Evolutionary conservation across 2,888 invertebrate genomes (phyloP), one percentile per base, ranked within the genome.

Genomic region (Euclidia mi): DNA sequence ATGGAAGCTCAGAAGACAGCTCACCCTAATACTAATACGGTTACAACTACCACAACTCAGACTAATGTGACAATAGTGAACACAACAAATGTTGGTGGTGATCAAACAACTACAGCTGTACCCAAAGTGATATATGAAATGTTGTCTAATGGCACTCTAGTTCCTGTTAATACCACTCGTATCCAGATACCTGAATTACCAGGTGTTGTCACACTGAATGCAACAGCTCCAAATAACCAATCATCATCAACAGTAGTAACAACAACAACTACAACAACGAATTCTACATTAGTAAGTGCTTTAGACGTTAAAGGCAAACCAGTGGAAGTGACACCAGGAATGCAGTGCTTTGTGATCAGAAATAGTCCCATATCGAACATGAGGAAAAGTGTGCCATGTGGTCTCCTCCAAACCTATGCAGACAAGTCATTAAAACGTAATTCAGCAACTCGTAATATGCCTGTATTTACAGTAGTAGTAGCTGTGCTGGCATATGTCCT

Each of bases 231-330:
- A 9, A 75, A 70, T 25, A 28, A n/a, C 15, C 3, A 11, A 3
- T 7, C 28, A 37, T 12, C 25, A 25, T 37, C 28, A 9, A 10
- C 32, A 15, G 12, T 15, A 18, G 38, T 49, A 6, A 17, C 10
- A 18, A 12, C 28, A 2, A 56, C 49, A 18, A 56, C 56, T 10
- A 56, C 56, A 1, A 56, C 56, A 0, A 91, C 88, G 7, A 91
- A 87, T 17, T 91, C 91, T 0, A 90, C 90, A 12, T 80, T 89
- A 7, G 81, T 81, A 9, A 88, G 90, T 60, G 93, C 93, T n/a
- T 65, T 91, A n/a, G 90, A 91, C 32, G 91, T 91, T 37, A 93
- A 92, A 78, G 93, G 93, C 15, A 83, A 85, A 34, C 83, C 89
- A 0, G 78, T 94, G 10, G 77, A 84, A 9, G 92, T 94, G 28